Conservation (phyloP, 92 coral and sea anemone species). For the Palythoa caribaeorum region DNA sequence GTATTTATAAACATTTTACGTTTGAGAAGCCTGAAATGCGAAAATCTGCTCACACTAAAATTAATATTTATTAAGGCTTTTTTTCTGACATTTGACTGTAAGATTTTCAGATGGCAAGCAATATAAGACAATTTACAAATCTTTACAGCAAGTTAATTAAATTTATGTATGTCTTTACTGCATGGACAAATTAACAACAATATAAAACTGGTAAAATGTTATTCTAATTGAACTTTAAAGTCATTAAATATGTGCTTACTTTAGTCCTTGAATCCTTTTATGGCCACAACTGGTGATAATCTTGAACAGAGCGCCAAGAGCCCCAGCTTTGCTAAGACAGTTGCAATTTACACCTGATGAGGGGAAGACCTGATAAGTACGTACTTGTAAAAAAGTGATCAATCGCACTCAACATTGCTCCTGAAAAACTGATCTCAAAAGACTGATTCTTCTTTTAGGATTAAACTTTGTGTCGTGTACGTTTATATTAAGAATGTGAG, state of each 20-base stretch:
- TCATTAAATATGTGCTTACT: conserved; percentile 66
- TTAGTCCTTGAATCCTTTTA: conserved; percentile 88
- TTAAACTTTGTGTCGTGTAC: no score
- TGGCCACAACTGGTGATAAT: conserved; percentile 95
- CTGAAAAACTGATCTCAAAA: no score
- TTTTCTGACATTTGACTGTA: no score
- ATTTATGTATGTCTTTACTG: neutral
- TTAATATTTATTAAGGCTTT: no score
- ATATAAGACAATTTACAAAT: neutral
- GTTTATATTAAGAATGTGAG: no score
- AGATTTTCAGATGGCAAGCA: no score
- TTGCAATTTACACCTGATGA: conserved; percentile 91
- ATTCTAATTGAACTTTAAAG: no score
- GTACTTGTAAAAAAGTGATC: neutral
- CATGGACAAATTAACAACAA: neutral
- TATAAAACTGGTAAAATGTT: neutral
- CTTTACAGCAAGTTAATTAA: neutral
- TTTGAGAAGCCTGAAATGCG: no score
- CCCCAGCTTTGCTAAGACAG: conserved; percentile 87
- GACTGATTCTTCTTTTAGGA: no score
- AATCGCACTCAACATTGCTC: no score
- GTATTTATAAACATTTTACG: no score
- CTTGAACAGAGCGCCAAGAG: conserved; percentile 84
- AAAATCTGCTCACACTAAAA: no score
- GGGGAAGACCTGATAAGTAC: neutral